Base-by-base conservation (phyloP, 2,888 invertebrate genomes). In the Resseliella maxima region DNA sequence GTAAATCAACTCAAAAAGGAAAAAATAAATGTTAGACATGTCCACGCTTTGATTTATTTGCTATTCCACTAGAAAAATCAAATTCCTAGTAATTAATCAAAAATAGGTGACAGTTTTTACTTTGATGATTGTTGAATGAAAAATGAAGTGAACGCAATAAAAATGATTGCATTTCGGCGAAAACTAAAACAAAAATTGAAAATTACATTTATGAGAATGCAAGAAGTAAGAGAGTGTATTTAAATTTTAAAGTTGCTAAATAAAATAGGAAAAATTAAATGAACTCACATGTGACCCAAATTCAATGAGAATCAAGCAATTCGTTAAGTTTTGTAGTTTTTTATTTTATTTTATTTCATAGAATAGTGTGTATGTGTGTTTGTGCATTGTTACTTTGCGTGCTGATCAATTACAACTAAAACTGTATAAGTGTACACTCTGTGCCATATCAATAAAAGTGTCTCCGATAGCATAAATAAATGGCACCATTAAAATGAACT, bases 31-130 rank as follows among this genome's bases (percentile, higher is more conserved):
- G n/a, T n/a, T n/a, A n/a, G n/a, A n/a, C n/a, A n/a, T n/a, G n/a
- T n/a, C 41, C 41, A 41, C 12, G 41, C 12, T 41, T 41, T 72
- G 72, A 72, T 72, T 72, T 72, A 72, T 72, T 31, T 72, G 72
- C 31, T 15, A 72, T 72, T n/a, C n/a, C 72, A 31, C 31, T 15
- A 72, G 31, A 72, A 72, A 72, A 72, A 72, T 59, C 12, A 24
- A 59, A 59, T 59, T 3, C 12, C 6, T 72, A 72, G 72, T 72
- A 72, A 72, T 72, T 72, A 72, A 31, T 72, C 31, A 72, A 35
- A 72, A 72, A n/a, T 31, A 31, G 31, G 72, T 35, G 72, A 72
- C 72, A 31, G 31, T 72, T 72, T 72, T 72, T 72, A 72, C 72
- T 72, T 72, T 72, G 72, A 72, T 72, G n/a, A 72, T 72, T 72